A percentile compares a stretch with the other conserved stretches of the same genome.
Conservation (phyloP, 2,797 vertebrate genomes). For the Aselliscus stoliczkanus region DNA sequence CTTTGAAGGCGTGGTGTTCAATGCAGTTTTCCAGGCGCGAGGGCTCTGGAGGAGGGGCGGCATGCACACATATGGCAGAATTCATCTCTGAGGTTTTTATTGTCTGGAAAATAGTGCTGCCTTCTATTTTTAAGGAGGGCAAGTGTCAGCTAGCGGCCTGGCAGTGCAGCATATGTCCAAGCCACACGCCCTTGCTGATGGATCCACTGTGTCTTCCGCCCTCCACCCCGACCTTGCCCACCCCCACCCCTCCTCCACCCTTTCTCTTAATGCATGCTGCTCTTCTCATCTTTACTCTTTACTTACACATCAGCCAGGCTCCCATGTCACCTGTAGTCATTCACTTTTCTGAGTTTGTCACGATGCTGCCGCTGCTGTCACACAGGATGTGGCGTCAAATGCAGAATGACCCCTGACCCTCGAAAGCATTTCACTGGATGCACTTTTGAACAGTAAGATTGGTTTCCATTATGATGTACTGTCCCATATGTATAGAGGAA, state of each 20-base stretch:
- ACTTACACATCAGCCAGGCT: background rate
- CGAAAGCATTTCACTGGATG: background rate
- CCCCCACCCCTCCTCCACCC: accelerated
- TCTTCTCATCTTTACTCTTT: background rate
- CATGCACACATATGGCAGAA: background rate
- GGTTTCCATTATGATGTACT: background rate
- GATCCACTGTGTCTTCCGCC: accelerated
- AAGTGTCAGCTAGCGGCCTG: background rate
- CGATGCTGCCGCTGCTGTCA: background rate
- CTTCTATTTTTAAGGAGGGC: background rate
- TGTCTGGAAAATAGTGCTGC: background rate
- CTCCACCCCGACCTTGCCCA: accelerated
- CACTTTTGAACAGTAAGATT: background rate
- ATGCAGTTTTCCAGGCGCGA: background rate
- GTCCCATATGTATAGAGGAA: background rate
- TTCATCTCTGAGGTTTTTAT: background rate
- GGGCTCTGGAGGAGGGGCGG: background rate
- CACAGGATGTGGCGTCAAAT: accelerated
- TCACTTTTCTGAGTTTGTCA: background rate
- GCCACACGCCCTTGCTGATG: accelerated
- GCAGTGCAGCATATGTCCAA: accelerated
- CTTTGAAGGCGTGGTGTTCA: background rate
- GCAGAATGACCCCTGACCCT: no score
- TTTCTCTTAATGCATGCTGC: accelerated
- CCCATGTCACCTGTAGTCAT: accelerated